A percentile compares a stretch with the other conserved stretches of the same genome.
These are phyloP conservation scores for Poecilia latipinna DNA, from an alignment of 2,113 vertebrate species.

Conservation along the genomic window DNA sequence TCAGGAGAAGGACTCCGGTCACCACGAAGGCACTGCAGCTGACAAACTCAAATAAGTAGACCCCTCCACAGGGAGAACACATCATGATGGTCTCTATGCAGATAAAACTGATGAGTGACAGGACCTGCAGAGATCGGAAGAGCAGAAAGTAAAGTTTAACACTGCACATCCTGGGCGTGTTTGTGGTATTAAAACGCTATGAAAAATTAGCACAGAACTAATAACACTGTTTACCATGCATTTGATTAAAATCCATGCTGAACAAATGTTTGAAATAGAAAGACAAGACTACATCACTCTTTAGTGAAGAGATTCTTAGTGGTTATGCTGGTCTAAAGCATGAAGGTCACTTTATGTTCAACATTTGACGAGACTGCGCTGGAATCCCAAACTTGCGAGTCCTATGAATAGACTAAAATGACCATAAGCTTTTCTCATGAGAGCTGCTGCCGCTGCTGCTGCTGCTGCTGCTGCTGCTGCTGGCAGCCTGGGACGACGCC, in stretches of 20 bases:
- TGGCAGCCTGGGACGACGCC: constrained; percentile 47
- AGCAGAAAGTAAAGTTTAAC: not conserved
- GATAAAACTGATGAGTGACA: constrained; percentile 92
- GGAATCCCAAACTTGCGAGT: constrained; percentile 40
- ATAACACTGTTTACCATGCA: not conserved
- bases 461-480: constrained; percentile 26
- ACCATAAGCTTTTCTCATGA: constrained; percentile 44
- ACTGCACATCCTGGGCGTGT: not conserved
- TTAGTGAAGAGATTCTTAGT: not conserved
- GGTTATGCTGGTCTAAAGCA: not conserved
- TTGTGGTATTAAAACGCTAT: not conserved
- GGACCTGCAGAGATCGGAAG: constrained; percentile 73
- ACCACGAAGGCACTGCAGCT: constrained; percentile 96
- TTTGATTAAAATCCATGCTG: too few species aligned
- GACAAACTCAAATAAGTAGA: constrained; percentile 99
- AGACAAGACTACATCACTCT: too few species aligned
- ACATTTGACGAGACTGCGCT: not conserved
- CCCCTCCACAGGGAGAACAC: constrained; percentile 91
- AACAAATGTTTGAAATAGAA: too few species aligned
- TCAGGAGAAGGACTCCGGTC: constrained; percentile 90
- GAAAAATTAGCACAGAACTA: constrained; percentile 16
- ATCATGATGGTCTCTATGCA: constrained; percentile 98
- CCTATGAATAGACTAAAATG: constrained; percentile 46
- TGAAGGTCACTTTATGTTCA: not conserved
- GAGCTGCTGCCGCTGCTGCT: constrained; percentile 39